Evolutionary conservation across 2,888 invertebrate genomes (phyloP).

Genomic region (Pseudanteris insignis): DNA sequence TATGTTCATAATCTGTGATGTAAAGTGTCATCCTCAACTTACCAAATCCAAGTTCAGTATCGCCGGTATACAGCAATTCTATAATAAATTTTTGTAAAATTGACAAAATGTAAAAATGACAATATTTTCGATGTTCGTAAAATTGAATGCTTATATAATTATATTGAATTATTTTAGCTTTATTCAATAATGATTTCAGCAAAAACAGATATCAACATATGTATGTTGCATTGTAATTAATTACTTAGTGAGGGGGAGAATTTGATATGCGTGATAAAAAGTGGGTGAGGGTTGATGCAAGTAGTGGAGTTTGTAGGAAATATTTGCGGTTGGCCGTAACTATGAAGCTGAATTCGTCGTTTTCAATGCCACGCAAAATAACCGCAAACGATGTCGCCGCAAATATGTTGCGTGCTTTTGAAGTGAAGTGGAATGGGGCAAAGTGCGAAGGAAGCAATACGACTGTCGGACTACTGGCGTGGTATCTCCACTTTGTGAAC

Average conservation of each 20-base stretch:
- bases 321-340: slow-evolving; percentile 38
- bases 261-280: slow-evolving; percentile 2
- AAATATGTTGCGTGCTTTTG: slow-evolving; percentile 48
- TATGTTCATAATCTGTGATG: no score
- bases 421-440: slow-evolving; percentile 34
- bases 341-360: slow-evolving; percentile 46
- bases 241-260: not conserved
- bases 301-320: slow-evolving; percentile 2
- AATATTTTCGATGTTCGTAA: no score
- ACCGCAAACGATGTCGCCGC: slow-evolving; percentile 49
- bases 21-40: no score
- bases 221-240: no score
- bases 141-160: no score
- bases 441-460: slow-evolving; percentile 44
- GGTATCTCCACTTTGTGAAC: slow-evolving; percentile 49
- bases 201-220: no score
- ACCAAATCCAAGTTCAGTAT: no score
- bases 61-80: no score
- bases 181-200: no score
- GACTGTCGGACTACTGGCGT: slow-evolving; percentile 47
- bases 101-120: no score
- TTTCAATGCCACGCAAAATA: slow-evolving; percentile 47
- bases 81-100: no score
- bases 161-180: no score
- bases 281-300: slow-evolving; percentile 30